Base-by-base conservation (phyloP, 2,113 vertebrate genomes). In the Hassar affinis region DNA sequence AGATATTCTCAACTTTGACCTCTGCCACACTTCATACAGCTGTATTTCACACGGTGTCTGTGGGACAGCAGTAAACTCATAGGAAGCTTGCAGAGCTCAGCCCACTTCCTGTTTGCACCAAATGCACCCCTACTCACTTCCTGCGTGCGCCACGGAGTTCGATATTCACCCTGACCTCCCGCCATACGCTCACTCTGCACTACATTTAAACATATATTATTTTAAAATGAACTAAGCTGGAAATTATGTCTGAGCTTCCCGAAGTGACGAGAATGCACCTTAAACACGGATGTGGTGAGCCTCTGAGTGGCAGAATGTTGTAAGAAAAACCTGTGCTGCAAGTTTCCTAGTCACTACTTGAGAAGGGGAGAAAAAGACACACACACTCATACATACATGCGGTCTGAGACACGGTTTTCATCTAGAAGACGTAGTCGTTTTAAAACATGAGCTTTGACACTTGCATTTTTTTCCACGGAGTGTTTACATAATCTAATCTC, bases 401-500 rank as follows among this genome's bases (percentile, higher is more conserved):
- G 3, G 10, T 69, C 3, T 69, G 4, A 33, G 30, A 76, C 49
- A 76, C 56, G 49, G 9, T 56, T 35, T 54, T 18, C 11, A 12
- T 15, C 5, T 33, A 15, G 25, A 42, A 42, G 2, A 42, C 38
- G 38, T 42, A 42, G 38, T 6, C 2, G 38, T 42, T 42, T 25
- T 45, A 5, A 71, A 25, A 47, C 47, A 27, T 45, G 25, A 47
- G 15, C 68, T n/a, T 17, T 25, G 18, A 54, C 17, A 11, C 49
- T 54, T 20, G 8, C n/a, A 3, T 79, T 82, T 54, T 33, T 27
- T 72, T 80, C 33, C n/a, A 66, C 54, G 75, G n/a, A 42, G 25
- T 33, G 57, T 76, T 68, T 15, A 71, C 79, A 86, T 89, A 86
- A 86, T 71, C 64, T 87, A 85, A 86, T 88, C 89, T 90, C 6